Evolutionary conservation across 2,797 vertebrate genomes (phyloP).

Genomic region (Enteromius anoplus): DNA sequence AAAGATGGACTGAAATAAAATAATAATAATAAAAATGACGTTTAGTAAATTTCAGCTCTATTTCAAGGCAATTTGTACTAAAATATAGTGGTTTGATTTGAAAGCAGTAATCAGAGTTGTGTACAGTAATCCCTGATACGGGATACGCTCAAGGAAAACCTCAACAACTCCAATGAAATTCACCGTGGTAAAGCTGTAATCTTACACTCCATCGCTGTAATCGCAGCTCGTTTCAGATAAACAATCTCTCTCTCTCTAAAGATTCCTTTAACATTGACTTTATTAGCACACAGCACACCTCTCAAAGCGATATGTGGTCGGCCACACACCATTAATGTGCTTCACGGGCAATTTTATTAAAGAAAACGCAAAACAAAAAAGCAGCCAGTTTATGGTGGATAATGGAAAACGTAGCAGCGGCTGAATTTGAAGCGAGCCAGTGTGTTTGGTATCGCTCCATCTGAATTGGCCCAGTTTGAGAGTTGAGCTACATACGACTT

Average conservation of each 20-base stretch:
- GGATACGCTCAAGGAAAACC: not conserved
- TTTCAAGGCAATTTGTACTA: not conserved
- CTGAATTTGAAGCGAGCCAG: slow-evolving; percentile 61
- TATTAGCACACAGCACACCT: slow-evolving; percentile 70
- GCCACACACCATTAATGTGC: slow-evolving; percentile 73
- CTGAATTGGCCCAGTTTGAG: slow-evolving; percentile 57
- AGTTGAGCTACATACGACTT: slow-evolving; percentile 71
- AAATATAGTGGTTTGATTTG: not conserved
- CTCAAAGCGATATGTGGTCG: slow-evolving; percentile 48
- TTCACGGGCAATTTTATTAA: slow-evolving; percentile 77
- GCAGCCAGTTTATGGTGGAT: slow-evolving; percentile 59
- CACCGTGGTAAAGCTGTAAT: slow-evolving; percentile 28
- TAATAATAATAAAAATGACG: not conserved
- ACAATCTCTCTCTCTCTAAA: slow-evolving; percentile 59
- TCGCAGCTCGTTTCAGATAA: slow-evolving; percentile 68
- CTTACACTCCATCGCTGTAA: slow-evolving; percentile 58
- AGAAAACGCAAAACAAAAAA: slow-evolving; percentile 74
- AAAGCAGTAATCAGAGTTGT: not conserved
- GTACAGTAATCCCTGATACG: not conserved
- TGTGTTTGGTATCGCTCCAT: slow-evolving; percentile 58
- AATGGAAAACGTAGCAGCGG: slow-evolving; percentile 63
- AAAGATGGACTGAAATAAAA: too few relatives aligned
- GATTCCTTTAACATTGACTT: slow-evolving; percentile 61
- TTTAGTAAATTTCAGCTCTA: not conserved
- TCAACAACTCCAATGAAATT: not conserved